Evolutionary conservation across 2,797 vertebrate genomes (phyloP), one percentile per base, ranked within the genome.

Genomic region (Sparidentex hasta): DNA sequence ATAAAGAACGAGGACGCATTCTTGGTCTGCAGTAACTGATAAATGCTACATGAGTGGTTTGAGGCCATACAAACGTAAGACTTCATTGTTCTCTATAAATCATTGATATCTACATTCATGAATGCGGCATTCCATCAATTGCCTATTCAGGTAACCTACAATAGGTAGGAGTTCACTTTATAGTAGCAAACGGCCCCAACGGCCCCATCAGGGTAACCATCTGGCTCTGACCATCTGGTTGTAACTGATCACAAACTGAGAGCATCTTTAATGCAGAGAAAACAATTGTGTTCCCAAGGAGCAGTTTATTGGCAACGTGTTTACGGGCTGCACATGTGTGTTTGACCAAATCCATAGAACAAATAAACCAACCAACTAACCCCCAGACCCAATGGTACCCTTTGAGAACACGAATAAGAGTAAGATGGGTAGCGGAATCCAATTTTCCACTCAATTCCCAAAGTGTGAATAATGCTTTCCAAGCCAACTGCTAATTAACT

Each of bases 401-500:
- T 54, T 20, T 41, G 75, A 73, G 51, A 71, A 58, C 9, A 76
- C 5, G 18, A 81, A 38, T 50, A 56, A 16, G 16, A 48, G 18
- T 52, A 62, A 44, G 18, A 59, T 43, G 7, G 29, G 11, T 54
- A 64, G 64, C 20, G 33, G 33, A 56, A 65, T 52, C 38, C 1
- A 0, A 59, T 57, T 68, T 74, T 2, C 20, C 21, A 52, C 50
- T 70, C 54, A 62, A 80, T 69, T 86, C 78, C 61, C 46, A 68
- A 71, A 67, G 71, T 5, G 2, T 46, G 0, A 70, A 69, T 25
- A 76, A 71, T 44, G 73, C 29, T 25, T 75, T 70, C 70, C 48
- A 71, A 57, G 5, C n/a, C 7, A 52, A 8, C n/a, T 20, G 38
- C 67, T 86, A 77, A 81, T 86, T 71, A 86, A 58, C 58, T 44